These are phyloP conservation scores for Eristalis tenax DNA, from an alignment of 2,888 invertebrate species.

Conservation along the genomic window DNA sequence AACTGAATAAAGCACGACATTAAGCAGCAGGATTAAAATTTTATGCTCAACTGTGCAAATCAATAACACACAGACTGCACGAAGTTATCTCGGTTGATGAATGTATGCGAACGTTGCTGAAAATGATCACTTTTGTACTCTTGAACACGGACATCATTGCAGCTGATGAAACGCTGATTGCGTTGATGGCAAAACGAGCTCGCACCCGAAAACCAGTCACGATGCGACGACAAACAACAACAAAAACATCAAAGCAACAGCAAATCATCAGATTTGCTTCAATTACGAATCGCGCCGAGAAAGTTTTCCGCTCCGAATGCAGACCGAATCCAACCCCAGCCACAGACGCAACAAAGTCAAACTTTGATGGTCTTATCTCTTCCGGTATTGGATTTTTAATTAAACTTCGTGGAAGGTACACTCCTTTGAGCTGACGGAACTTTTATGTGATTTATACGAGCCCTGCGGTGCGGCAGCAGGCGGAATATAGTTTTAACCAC, in stretches of 20 bases:
- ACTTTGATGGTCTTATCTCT: constrained; percentile 19
- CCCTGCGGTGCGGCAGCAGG: not conserved
- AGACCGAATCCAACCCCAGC: not conserved
- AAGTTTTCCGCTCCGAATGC: not conserved
- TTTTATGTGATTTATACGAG: constrained; percentile 12
- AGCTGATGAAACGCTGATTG: not conserved
- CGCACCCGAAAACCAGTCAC: not conserved
- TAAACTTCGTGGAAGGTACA: constrained; percentile 18
- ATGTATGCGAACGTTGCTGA: not conserved
- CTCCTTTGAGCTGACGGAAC: not conserved
- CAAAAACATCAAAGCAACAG: constrained; percentile 6
- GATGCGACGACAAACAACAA: not conserved
- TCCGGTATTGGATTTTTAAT: constrained; percentile 22
- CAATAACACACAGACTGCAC: not conserved
- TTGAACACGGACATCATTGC: not conserved
- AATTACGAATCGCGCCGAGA: constrained; percentile 5
- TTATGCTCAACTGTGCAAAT: not conserved
- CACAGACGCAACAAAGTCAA: not conserved
- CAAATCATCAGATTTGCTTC: constrained; percentile 25
- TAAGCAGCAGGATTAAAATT: not conserved
- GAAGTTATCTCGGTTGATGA: not conserved
- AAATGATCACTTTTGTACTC: not conserved
- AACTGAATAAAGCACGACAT: no score
- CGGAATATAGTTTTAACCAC: not conserved
- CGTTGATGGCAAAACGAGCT: constrained; percentile 14